Conservation (phyloP, 2,797 vertebrate genomes). For the Carcharodon carcharias region DNA sequence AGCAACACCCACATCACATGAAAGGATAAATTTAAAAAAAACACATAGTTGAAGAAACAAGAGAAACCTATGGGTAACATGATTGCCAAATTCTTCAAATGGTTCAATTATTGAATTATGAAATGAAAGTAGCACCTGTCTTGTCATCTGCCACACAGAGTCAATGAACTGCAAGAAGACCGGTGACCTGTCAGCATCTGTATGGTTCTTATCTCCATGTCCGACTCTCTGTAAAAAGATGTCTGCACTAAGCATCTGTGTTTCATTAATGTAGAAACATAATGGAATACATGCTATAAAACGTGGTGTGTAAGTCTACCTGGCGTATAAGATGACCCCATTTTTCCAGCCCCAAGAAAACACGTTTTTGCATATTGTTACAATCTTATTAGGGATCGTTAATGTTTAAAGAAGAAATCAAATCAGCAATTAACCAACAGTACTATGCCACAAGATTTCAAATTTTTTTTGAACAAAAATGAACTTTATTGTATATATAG, state of each 20-base stretch:
- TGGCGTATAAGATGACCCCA: too few relatives aligned
- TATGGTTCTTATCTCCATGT: constrained; percentile 92
- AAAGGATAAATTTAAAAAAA: too few relatives aligned
- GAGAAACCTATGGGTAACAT: background rate
- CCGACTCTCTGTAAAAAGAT: constrained; percentile 73
- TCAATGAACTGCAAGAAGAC: constrained; percentile 96
- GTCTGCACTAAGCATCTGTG: background rate
- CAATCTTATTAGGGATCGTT: too few relatives aligned
- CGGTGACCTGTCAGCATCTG: constrained; percentile 87
- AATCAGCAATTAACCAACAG: too few relatives aligned
- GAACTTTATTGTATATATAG: too few relatives aligned
- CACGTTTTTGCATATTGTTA: too few relatives aligned
- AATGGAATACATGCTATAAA: background rate
- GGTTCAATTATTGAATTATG: background rate
- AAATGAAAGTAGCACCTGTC: constrained; percentile 65
- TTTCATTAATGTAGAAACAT: background rate
- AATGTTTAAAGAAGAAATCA: too few relatives aligned
- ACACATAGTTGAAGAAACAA: background rate
- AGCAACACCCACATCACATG: too few relatives aligned
- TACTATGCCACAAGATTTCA: too few relatives aligned
- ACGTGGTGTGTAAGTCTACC: too few relatives aligned
- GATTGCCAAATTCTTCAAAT: background rate
- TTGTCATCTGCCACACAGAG: constrained; percentile 97
- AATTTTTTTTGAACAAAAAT: too few relatives aligned
- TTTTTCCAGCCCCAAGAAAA: too few relatives aligned